These are phyloP conservation scores for Gracilinanus agilis DNA, from an alignment of 2,113 vertebrate genomes.

Conservation along the genomic window DNA sequence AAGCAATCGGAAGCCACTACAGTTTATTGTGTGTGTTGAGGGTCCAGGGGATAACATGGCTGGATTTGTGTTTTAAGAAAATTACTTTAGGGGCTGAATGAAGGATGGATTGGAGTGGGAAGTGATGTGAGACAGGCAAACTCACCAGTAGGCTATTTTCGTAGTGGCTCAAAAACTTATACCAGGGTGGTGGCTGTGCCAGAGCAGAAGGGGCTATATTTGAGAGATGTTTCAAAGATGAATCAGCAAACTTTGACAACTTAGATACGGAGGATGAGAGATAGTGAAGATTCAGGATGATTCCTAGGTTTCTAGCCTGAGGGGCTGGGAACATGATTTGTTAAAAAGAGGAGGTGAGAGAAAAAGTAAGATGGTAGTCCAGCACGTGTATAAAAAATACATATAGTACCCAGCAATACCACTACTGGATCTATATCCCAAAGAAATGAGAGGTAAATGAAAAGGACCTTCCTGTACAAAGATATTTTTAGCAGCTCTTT, in stretches of 20 bases:
- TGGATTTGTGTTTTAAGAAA: background rate
- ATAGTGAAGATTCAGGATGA: background rate
- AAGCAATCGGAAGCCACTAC: background rate
- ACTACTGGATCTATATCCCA: too few relatives aligned
- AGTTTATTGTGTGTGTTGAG: background rate
- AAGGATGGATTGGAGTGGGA: background rate
- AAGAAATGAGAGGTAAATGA: too few relatives aligned
- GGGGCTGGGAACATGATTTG: background rate
- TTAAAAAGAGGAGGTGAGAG: background rate
- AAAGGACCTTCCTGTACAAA: too few relatives aligned
- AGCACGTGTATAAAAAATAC: background rate
- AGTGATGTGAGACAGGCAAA: background rate
- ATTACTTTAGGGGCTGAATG: background rate
- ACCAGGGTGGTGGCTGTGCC: background rate
- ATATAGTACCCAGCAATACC: background rate
- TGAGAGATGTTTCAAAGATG: background rate
- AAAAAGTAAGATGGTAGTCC: background rate
- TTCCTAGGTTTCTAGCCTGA: background rate
- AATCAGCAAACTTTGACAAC: background rate
- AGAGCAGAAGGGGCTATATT: background rate
- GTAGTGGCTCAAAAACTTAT: background rate
- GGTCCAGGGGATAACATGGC: background rate
- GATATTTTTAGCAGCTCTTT: too few relatives aligned
- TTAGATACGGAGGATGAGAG: background rate
- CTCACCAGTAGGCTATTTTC: background rate